phyloP scores from a whole-genome alignment of 2,113 vertebrate species.

The Cebus imitator region DNA sequence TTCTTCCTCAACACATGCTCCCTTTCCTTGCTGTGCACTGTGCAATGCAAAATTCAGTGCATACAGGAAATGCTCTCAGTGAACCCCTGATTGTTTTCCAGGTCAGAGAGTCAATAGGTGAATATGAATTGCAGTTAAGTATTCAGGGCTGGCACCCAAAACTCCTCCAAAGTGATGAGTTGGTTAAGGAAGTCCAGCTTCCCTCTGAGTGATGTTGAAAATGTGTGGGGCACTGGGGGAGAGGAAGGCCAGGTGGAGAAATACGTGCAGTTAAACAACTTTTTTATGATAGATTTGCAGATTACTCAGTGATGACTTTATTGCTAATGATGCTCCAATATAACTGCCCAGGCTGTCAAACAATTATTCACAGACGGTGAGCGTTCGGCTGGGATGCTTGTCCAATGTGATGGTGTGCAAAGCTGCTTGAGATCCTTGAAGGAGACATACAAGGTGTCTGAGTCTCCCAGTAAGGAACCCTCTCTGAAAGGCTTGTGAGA shows the following conservation, averaged over 20 bases:
- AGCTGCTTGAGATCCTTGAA: neutral
- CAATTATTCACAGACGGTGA: neutral
- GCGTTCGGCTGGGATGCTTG: neutral
- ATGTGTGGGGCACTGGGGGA: neutral
- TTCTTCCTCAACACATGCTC: fast-evolving
- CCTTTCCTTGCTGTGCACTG: fast-evolving
- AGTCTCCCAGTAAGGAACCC: too few relatives aligned
- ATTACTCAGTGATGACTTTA: neutral
- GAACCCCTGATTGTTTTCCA: neutral
- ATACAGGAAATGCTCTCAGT: fast-evolving
- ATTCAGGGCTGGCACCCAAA: neutral
- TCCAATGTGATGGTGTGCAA: fast-evolving
- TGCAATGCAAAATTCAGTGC: neutral
- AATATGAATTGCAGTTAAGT: neutral
- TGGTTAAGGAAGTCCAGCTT: neutral
- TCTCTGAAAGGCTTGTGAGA: fast-evolving
- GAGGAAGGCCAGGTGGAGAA: neutral
- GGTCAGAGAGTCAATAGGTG: too few relatives aligned
- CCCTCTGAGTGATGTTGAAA: conserved; percentile 30
- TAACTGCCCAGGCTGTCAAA: neutral
- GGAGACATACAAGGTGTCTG: neutral
- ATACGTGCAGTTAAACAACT: neutral
- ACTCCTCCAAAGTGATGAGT: neutral
- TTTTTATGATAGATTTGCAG: conserved; percentile 26
- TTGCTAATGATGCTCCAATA: fast-evolving